A percentile compares a stretch with the other conserved stretches of the same genome.
Evolutionary conservation across 2,797 vertebrate genomes (phyloP).

Genomic region (Decapterus maruadsi): DNA sequence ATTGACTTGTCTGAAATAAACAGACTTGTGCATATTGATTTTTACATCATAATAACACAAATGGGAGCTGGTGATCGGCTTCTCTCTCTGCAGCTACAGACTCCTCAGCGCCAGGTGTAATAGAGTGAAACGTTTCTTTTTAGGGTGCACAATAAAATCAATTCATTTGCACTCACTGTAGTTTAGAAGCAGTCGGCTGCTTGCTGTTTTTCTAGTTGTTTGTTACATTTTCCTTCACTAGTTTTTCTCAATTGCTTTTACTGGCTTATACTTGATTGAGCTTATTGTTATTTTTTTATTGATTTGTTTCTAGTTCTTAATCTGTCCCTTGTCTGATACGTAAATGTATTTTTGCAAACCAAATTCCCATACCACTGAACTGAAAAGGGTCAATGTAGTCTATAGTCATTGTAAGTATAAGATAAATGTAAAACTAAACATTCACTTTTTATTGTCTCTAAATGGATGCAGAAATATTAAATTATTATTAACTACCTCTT

Average conservation of each 20-base stretch:
- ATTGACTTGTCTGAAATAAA: background rate
- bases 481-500: background rate
- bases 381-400: background rate
- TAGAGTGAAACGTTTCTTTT: conserved; percentile 35
- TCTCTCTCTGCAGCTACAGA: conserved; percentile 7
- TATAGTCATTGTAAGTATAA: background rate
- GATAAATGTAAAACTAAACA: background rate
- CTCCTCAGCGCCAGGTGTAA: conserved; percentile 10
- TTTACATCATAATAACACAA: background rate
- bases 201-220: conserved; percentile 22
- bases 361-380: conserved; percentile 9
- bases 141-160: conserved; percentile 45
- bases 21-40: background rate
- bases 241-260: conserved; percentile 18
- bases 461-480: background rate
- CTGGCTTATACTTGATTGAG: background rate
- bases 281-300: conserved; percentile 27
- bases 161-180: conserved; percentile 41
- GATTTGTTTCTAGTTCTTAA: conserved; percentile 23
- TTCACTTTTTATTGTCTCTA: conserved; percentile 7
- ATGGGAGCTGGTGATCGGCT: background rate
- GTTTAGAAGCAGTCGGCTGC: conserved; percentile 24
- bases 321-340: conserved; percentile 1
- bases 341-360: conserved; percentile 2
- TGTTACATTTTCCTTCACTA: background rate